A percentile compares a stretch with the other conserved stretches of the same genome.
Conservation (phyloP, 2,797 vertebrate genomes). For the Muscicapa striata region DNA sequence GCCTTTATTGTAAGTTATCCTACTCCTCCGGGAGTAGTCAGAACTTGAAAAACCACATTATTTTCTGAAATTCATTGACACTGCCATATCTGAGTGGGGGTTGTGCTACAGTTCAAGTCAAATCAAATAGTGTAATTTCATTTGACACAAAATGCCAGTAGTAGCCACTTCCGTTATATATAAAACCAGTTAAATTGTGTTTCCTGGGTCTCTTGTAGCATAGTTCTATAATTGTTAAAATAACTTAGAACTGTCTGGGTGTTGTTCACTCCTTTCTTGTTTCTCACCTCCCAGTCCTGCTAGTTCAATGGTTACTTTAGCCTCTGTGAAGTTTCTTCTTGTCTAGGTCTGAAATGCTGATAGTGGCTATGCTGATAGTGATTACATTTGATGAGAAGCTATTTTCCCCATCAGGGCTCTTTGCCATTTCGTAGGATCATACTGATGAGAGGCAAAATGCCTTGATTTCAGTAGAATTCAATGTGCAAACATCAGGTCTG, state of each 20-base stretch:
- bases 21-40: background rate
- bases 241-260: background rate
- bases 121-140: background rate
- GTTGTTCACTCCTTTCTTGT: background rate
- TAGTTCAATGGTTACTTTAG: background rate
- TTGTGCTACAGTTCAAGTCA: background rate
- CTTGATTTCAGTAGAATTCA: background rate
- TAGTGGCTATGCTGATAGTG: background rate
- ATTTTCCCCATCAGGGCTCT: background rate
- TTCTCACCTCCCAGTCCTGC: background rate
- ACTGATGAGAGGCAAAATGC: background rate
- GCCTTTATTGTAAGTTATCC: slow-evolving; percentile 95
- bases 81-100: background rate
- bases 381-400: background rate
- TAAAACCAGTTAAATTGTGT: background rate
- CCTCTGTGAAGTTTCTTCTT: background rate
- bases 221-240: background rate
- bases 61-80: background rate
- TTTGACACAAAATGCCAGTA: background rate
- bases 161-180: background rate
- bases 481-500: background rate
- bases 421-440: background rate
- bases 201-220: background rate
- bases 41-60: background rate
- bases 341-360: background rate